Evolutionary conservation across 2,797 vertebrate species (phyloP), one percentile per base, ranked within the genome.

Genomic region (Spinus pinus): DNA sequence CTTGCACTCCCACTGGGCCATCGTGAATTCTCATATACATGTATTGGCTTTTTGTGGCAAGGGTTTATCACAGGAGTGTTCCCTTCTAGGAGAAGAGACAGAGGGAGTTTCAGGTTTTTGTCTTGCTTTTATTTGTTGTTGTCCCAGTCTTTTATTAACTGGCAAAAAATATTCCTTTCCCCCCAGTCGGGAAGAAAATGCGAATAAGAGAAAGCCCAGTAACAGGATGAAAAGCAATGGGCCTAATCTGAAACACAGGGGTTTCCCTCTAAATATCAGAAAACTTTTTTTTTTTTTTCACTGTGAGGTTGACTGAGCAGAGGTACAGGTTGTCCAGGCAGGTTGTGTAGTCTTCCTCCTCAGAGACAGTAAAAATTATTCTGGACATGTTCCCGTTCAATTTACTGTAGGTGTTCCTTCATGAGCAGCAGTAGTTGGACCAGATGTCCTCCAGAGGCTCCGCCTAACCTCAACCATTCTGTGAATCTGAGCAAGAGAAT

Each of bases 171-270:
- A 15, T 25, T 22, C 24, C 28, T 30, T 41, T 5, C 0, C 5
- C 2, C 3, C 1, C 1, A 37, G 0, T 0, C 27, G 22, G 6
- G 18, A 64, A 51, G 30, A 15, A 21, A 51, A 19, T 41, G 7
- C 3, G 31, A 71, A 14, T 37, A 62, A 42, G 7, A 50, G 20
- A 42, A 51, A 77, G 17, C 7, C 18, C 14, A 31, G 44, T 27
- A 70, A 33, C 2, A 12, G 4, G 57, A 44, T 6, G 12, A 51
- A 20, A 50, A n/a, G 1, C 10, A 70, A 16, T 14, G 6, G 6
- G 3, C 14, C 9, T 2, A 9, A 39, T 50, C 12, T 64, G 16
- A 57, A 70, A 33, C 9, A n/a, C 8, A 39, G 5, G 6, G 1
- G 2, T 0, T 30, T 35, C 31, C 27, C 27, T 24, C 14, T 37